These are phyloP conservation scores for Hypsopygia costalis DNA, from an alignment of 2,888 invertebrate species.

Conservation along the genomic window DNA sequence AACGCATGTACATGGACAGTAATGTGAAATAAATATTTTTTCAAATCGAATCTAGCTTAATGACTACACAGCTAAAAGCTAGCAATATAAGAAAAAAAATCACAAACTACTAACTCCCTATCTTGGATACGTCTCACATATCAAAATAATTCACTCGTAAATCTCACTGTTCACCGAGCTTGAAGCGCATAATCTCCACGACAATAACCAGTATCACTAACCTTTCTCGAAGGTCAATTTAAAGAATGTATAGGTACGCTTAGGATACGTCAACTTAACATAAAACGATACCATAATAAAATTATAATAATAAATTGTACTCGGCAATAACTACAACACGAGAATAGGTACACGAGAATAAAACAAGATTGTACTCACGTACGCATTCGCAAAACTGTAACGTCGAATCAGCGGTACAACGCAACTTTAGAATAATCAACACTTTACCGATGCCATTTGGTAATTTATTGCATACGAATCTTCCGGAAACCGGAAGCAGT, in stretches of 20 bases:
- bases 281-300: conserved; percentile 58
- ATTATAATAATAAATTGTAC: conserved; percentile 62
- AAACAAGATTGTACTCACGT: conserved; percentile 61
- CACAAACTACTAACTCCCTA: conserved; percentile 58
- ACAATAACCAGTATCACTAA: conserved; percentile 77
- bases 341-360: conserved; percentile 35
- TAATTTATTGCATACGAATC: conserved; percentile 55
- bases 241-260: conserved; percentile 79
- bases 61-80: conserved; percentile 69
- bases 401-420: conserved; percentile 47
- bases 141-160: conserved; percentile 52
- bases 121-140: conserved; percentile 57
- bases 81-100: conserved; percentile 69
- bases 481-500: conserved; percentile 51
- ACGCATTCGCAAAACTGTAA: conserved; percentile 46
- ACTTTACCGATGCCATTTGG: conserved; percentile 61
- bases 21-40: conserved; percentile 58
- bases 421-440: conserved; percentile 69
- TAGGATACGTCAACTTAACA: conserved; percentile 71
- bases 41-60: conserved; percentile 70
- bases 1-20: too few relatives aligned
- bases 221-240: conserved; percentile 78
- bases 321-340: conserved; percentile 62
- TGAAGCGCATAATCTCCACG: conserved; percentile 58
- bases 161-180: conserved; percentile 53